Conservation (phyloP, 2,797 vertebrate genomes). For the Cyclopterus lumpus region DNA sequence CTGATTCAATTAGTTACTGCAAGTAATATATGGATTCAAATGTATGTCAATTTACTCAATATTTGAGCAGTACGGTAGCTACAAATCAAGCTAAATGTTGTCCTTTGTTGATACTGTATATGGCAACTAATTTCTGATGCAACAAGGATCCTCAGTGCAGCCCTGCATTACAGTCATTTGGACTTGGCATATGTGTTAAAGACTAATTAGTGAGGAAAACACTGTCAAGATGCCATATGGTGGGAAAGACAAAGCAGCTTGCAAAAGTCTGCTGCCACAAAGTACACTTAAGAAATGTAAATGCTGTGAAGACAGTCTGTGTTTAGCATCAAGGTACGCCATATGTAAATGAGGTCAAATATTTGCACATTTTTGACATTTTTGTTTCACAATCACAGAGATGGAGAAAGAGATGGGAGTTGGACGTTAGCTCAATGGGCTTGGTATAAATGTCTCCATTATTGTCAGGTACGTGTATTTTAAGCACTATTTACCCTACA, state of each 20-base stretch:
- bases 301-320: constrained; percentile 76
- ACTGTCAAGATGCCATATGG: constrained; percentile 88
- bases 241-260: constrained; percentile 84
- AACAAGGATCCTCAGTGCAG: constrained; percentile 65
- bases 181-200: constrained; percentile 86
- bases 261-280: constrained; percentile 79
- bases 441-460: constrained; percentile 41
- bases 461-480: constrained; percentile 46
- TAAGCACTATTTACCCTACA: constrained; percentile 45
- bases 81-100: constrained; percentile 26
- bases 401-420: background rate
- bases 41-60: constrained; percentile 14
- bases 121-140: constrained; percentile 68
- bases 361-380: constrained; percentile 74
- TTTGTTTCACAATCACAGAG: constrained; percentile 47
- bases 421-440: background rate
- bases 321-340: constrained; percentile 76
- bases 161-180: constrained; percentile 82
- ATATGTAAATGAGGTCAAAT: constrained; percentile 83
- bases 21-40: background rate
- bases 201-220: constrained; percentile 88
- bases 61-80: constrained; percentile 28
- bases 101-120: constrained; percentile 44
- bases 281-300: constrained; percentile 77
- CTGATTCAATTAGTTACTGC: constrained; percentile 30